Percentiles rank a stretch among this genome's conserved stretches.
phyloP scores from a whole-genome alignment of 1,140 invertebrate species.

The Phortica variegata region DNA sequence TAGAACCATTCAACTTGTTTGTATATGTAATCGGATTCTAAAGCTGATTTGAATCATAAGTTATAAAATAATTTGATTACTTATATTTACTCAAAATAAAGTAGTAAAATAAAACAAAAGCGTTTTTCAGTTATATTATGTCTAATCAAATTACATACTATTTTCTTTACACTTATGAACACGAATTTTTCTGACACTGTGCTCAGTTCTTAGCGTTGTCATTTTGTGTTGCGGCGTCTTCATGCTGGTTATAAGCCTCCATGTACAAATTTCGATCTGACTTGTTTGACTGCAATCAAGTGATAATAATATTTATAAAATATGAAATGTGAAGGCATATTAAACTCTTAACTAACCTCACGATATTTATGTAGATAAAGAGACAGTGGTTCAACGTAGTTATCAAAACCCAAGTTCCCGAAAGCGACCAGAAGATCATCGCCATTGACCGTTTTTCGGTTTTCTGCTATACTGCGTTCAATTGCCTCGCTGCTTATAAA shows the following conservation, averaged over 20 bases:
- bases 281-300: conserved; percentile 45
- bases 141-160: too few relatives aligned
- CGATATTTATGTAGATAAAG: conserved; percentile 96
- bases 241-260: conserved; percentile 30
- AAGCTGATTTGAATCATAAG: too few relatives aligned
- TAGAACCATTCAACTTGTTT: too few relatives aligned
- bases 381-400: conserved; percentile 96
- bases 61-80: too few relatives aligned
- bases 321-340: too few relatives aligned
- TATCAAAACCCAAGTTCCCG: conserved; percentile 96
- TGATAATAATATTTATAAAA: conserved; percentile 7
- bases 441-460: conserved; percentile 98
- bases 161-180: too few relatives aligned
- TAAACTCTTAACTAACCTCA: conserved; percentile 60
- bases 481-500: conserved; percentile 99
- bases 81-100: too few relatives aligned
- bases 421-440: conserved; percentile 98
- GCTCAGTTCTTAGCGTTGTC: too few relatives aligned
- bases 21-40: too few relatives aligned
- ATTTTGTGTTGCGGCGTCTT: conserved; percentile 20
- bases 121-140: too few relatives aligned
- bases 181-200: too few relatives aligned
- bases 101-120: too few relatives aligned
- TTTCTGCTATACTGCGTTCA: conserved; percentile 95
- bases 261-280: conserved; percentile 51